Conservation (phyloP, 2,888 invertebrate species). For the Philereme transversata region DNA sequence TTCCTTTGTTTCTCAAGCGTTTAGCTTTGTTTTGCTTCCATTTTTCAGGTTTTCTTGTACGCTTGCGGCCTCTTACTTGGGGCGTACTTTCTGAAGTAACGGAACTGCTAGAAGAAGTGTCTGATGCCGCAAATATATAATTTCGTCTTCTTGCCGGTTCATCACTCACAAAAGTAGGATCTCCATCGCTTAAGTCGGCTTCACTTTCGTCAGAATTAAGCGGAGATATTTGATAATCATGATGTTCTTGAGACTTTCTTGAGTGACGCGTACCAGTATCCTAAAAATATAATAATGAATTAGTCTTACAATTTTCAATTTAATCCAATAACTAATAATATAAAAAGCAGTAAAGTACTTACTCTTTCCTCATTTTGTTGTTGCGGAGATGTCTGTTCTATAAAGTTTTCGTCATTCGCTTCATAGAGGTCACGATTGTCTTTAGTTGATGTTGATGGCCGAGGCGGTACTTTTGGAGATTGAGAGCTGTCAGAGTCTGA, state of each 20-base stretch:
- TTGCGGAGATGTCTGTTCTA: slow-evolving; percentile 5
- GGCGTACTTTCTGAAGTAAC: slow-evolving; percentile 5
- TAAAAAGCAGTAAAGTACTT: slow-evolving; percentile 5
- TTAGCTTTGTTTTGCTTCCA: not conserved
- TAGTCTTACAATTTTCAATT: slow-evolving; percentile 4
- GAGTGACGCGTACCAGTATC: slow-evolving; percentile 5
- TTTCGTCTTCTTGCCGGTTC: slow-evolving; percentile 4
- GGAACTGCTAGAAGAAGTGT: slow-evolving; percentile 5
- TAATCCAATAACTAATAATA: slow-evolving; percentile 5
- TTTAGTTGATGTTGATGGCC: slow-evolving; percentile 5
- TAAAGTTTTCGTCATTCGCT: slow-evolving; percentile 4
- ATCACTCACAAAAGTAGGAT: slow-evolving; percentile 4
- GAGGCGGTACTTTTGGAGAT: slow-evolving; percentile 4
- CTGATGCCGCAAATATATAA: slow-evolving; percentile 5
- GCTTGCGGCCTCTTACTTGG: slow-evolving; percentile 5
- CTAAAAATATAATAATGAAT: slow-evolving; percentile 4
- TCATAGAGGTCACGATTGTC: slow-evolving; percentile 5
- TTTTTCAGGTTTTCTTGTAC: slow-evolving; percentile 4
- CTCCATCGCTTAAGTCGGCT: slow-evolving; percentile 4
- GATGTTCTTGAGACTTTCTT: slow-evolving; percentile 5
- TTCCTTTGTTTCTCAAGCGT: slow-evolving; percentile 5
- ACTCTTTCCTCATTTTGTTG: slow-evolving; percentile 5
- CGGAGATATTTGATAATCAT: slow-evolving; percentile 5
- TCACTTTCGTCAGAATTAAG: slow-evolving; percentile 5
- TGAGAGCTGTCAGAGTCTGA: slow-evolving; percentile 4